Evolutionary conservation across 2,888 invertebrate genomes (phyloP).

Genomic region (Lochmaea crataegi): DNA sequence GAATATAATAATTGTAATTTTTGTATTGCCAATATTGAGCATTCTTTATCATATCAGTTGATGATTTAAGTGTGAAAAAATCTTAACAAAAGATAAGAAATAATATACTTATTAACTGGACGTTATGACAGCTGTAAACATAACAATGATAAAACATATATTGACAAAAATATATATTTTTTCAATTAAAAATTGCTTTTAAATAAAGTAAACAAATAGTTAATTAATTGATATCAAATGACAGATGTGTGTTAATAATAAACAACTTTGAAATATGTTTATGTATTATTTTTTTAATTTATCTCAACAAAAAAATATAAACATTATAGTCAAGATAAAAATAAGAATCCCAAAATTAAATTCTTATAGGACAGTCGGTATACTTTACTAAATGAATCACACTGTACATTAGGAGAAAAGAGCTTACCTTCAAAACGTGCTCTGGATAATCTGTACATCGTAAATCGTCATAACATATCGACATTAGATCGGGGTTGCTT

Average conservation of each 20-base stretch:
- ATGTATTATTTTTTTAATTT: too few species aligned
- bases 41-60: too few species aligned
- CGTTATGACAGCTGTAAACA: background rate
- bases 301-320: too few species aligned
- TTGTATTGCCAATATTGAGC: too few species aligned
- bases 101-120: background rate
- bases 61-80: background rate
- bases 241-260: background rate
- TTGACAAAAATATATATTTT: background rate
- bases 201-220: background rate
- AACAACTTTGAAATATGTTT: conserved; percentile 2
- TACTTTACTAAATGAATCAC: too few species aligned
- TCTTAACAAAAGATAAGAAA: background rate
- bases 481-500: conserved; percentile 89
- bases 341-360: too few species aligned
- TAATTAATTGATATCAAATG: conserved; percentile 3
- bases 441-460: conserved; percentile 90
- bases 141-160: conserved; percentile 1
- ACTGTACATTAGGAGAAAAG: background rate
- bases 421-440: conserved; percentile 86
- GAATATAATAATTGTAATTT: background rate
- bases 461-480: conserved; percentile 83
- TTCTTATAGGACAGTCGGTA: too few species aligned
- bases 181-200: background rate
- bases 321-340: too few species aligned